phyloP scores from a whole-genome alignment of 2,888 invertebrate genomes.

The Aelia acuminata region DNA sequence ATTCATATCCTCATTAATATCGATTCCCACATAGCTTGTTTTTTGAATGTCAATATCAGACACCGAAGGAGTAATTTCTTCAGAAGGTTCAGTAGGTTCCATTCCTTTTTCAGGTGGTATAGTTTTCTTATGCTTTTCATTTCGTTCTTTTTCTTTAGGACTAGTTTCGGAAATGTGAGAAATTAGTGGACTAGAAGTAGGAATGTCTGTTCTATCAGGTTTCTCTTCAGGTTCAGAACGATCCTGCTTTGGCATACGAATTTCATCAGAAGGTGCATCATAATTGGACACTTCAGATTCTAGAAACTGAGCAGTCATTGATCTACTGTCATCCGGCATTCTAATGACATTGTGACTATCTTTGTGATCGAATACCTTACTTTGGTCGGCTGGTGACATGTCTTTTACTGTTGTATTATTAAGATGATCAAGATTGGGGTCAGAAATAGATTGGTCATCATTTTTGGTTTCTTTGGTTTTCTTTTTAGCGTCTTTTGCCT shows the following conservation, averaged over 20 bases:
- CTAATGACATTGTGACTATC: not conserved
- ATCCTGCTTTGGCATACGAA: not conserved
- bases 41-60: not conserved
- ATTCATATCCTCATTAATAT: not conserved
- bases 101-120: not conserved
- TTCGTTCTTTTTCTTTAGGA: not conserved
- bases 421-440: not conserved
- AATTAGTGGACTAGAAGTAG: not conserved
- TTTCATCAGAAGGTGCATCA: not conserved
- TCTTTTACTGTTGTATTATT: not conserved
- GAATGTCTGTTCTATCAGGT: not conserved
- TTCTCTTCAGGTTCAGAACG: not conserved
- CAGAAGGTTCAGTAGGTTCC: not conserved
- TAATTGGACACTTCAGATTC: slow-evolving; percentile 18
- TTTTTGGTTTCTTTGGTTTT: slow-evolving; percentile 5
- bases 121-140: not conserved
- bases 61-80: not conserved
- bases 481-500: slow-evolving; percentile 10
- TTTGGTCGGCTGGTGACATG: not conserved
- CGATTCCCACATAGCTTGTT: not conserved
- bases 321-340: not conserved
- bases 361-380: not conserved
- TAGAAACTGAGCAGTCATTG: slow-evolving; percentile 45
- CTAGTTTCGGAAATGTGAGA: not conserved
- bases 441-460: not conserved